Evolutionary conservation across 1,140 invertebrate species (phyloP).

Genomic region (Alviniconcha marisindica): DNA sequence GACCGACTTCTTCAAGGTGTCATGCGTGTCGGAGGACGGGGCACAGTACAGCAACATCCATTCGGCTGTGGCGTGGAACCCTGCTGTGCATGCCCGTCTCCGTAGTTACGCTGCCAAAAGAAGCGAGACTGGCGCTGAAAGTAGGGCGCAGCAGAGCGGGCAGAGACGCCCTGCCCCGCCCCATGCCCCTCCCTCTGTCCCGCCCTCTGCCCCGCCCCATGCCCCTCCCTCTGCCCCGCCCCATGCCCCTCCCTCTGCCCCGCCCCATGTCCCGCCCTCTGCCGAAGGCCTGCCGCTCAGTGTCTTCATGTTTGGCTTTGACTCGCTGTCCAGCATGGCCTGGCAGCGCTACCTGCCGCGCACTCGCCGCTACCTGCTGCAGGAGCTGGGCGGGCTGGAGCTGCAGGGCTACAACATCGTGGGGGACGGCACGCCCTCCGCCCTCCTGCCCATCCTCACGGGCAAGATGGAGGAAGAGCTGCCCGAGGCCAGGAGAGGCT

Average conservation of each 20-base stretch:
- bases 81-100: slow-evolving; percentile 1
- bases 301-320: slow-evolving; percentile 93
- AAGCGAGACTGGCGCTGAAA: background rate
- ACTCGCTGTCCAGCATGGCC: slow-evolving; percentile 91
- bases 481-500: slow-evolving; percentile 55
- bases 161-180: background rate
- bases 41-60: slow-evolving; percentile 63
- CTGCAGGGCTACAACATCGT: slow-evolving; percentile 92
- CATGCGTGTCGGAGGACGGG: slow-evolving; percentile 52
- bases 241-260: no score
- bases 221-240: no score
- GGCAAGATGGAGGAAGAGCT: slow-evolving; percentile 40
- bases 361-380: slow-evolving; percentile 85
- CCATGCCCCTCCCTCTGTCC: background rate
- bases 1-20: slow-evolving; percentile 62
- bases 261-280: background rate
- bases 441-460: slow-evolving; percentile 90
- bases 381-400: slow-evolving; percentile 82
- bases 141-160: background rate
- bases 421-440: slow-evolving; percentile 94
- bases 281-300: slow-evolving; percentile 77
- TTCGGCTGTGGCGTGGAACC: slow-evolving; percentile 55
- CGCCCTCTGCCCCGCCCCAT: no score
- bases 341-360: slow-evolving; percentile 91
- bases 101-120: background rate